Percentiles rank a stretch among this genome's conserved stretches.
These are phyloP conservation scores for Tinamus major DNA, from an alignment of 2,797 vertebrate species.

Conservation along the genomic window DNA sequence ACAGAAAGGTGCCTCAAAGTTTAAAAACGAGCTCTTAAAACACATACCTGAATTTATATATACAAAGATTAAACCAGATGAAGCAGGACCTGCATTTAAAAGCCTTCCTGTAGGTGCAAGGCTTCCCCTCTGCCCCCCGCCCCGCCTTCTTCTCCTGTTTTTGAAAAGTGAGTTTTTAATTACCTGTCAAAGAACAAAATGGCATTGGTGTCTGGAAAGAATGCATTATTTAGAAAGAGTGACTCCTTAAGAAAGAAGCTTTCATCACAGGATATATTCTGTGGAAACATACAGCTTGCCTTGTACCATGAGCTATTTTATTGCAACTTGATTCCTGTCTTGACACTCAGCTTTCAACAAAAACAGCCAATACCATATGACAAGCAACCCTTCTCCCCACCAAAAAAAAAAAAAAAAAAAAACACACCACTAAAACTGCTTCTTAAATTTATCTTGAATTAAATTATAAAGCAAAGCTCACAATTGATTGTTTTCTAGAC, in stretches of 20 bases:
- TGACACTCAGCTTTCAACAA: constrained; percentile 51
- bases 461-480: not conserved
- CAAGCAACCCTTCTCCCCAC: not conserved
- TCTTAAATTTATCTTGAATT: not conserved
- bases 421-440: not conserved
- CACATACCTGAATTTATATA: not conserved
- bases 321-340: constrained; percentile 35
- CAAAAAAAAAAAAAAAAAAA: not conserved
- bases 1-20: constrained; percentile 1
- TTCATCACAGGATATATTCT: constrained; percentile 60
- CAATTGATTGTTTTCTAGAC: not conserved
- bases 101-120: constrained; percentile 8
- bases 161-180: constrained; percentile 30
- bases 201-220: constrained; percentile 56
- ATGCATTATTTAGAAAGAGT: constrained; percentile 51
- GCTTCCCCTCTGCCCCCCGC: not conserved
- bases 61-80: constrained; percentile 20
- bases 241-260: constrained; percentile 56
- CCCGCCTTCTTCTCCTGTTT: not conserved
- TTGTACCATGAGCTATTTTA: constrained; percentile 38
- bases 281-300: constrained; percentile 54
- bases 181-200: constrained; percentile 50
- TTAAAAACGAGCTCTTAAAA: constrained; percentile 26
- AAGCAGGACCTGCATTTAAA: constrained; percentile 37
- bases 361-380: not conserved